Evolutionary conservation across 2,888 invertebrate genomes (phyloP).

Genomic region (Micoletzkya japonica): DNA sequence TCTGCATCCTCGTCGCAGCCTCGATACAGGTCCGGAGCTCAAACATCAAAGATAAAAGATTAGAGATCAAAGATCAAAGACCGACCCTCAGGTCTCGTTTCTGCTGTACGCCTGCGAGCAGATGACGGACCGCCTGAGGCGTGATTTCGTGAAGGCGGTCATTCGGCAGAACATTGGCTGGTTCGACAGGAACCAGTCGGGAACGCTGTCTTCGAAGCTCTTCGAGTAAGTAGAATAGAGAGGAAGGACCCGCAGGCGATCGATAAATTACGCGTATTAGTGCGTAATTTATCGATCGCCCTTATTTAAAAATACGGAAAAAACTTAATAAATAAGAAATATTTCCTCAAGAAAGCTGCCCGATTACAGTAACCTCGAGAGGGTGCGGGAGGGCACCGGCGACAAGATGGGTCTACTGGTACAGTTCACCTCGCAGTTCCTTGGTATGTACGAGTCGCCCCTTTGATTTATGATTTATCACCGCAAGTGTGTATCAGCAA

Average conservation of each 20-base stretch:
- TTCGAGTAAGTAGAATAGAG: slow-evolving; percentile 24
- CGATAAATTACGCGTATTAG: too few relatives aligned
- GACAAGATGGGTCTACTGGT: slow-evolving; percentile 52
- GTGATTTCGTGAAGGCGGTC: slow-evolving; percentile 64
- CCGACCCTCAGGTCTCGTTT: slow-evolving; percentile 63
- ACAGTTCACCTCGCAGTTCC: slow-evolving; percentile 42
- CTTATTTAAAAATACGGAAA: too few relatives aligned
- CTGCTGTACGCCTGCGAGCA: slow-evolving; percentile 66
- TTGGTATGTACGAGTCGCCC: too few relatives aligned
- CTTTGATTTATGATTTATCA: too few relatives aligned
- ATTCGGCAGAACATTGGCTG: slow-evolving; percentile 21
- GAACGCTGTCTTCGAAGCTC: slow-evolving; percentile 25
- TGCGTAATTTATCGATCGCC: too few relatives aligned
- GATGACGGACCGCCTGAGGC: slow-evolving; percentile 67
- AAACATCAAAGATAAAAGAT: too few relatives aligned
- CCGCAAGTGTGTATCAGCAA: too few relatives aligned
- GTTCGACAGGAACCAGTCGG: slow-evolving; percentile 20
- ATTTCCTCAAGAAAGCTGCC: too few relatives aligned
- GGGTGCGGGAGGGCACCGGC: slow-evolving; percentile 54
- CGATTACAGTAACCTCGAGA: slow-evolving; percentile 49
- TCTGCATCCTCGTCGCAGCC: slow-evolving; percentile 43
- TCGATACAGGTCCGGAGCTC: slow-evolving; percentile 48
- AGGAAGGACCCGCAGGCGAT: too few relatives aligned
- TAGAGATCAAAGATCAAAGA: too few relatives aligned
- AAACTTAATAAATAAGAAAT: too few relatives aligned